Evolutionary conservation across 1,140 invertebrate species (phyloP).

Genomic region (Aphidius gifuensis): DNA sequence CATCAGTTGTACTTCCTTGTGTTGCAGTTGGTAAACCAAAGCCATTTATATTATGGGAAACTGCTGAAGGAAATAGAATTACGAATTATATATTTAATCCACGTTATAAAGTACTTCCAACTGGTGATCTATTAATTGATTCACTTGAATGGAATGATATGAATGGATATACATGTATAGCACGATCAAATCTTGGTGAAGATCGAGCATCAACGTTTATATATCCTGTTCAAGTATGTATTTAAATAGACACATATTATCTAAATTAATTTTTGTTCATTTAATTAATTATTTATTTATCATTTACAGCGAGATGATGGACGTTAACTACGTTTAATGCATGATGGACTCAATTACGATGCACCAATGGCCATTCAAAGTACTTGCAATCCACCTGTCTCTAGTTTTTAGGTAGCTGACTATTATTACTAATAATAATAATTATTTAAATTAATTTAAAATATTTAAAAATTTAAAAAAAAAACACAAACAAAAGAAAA

Average conservation of each 20-base stretch:
- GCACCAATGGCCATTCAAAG: slow-evolving; percentile 23
- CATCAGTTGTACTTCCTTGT: slow-evolving; percentile 68
- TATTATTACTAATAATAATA: slow-evolving; percentile 11
- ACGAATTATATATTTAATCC: slow-evolving; percentile 51
- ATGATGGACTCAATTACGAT: slow-evolving; percentile 22
- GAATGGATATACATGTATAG: slow-evolving; percentile 74
- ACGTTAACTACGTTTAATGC: background rate
- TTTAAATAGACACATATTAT: background rate
- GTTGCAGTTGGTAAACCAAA: slow-evolving; percentile 62
- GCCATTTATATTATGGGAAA: slow-evolving; percentile 67
- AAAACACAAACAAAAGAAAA: no score
- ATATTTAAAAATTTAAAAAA: no score
- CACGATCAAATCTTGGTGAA: slow-evolving; percentile 56
- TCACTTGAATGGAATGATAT: slow-evolving; percentile 75
- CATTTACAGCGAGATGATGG: slow-evolving; percentile 3
- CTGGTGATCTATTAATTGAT: slow-evolving; percentile 71
- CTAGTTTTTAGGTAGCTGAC: slow-evolving; percentile 26
- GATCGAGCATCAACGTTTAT: slow-evolving; percentile 31
- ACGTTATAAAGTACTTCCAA: slow-evolving; percentile 60
- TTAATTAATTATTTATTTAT: background rate
- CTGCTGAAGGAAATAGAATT: slow-evolving; percentile 53
- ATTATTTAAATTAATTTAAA: no score
- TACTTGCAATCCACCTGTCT: slow-evolving; percentile 26
- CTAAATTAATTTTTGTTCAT: background rate
- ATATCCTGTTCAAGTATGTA: slow-evolving; percentile 33